Evolutionary conservation across 2,797 vertebrate species (phyloP).

Genomic region (Momotus momota): DNA sequence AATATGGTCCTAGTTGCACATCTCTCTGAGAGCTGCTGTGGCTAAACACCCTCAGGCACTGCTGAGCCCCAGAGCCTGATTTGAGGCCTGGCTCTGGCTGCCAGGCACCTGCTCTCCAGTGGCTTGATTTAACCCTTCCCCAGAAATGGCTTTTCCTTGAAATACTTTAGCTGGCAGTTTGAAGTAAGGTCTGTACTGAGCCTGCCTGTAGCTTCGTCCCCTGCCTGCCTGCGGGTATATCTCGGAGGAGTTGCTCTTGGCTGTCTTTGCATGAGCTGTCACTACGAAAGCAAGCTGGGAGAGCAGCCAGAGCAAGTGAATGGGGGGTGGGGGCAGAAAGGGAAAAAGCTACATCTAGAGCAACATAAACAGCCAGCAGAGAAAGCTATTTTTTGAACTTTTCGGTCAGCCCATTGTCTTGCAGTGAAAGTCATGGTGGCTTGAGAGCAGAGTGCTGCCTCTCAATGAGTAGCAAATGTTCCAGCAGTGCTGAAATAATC

Average conservation of each 20-base stretch:
- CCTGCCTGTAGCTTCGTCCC: not conserved
- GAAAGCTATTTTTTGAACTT: not conserved
- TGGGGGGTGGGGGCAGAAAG: not conserved
- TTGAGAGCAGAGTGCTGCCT: not conserved
- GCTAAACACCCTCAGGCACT: not conserved
- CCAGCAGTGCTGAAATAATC: not conserved
- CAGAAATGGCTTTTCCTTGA: not conserved
- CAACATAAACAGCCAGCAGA: not conserved
- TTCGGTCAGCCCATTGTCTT: not conserved
- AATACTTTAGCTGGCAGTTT: not conserved
- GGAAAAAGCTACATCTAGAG: not conserved
- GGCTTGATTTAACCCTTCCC: not conserved
- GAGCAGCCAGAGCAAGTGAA: not conserved
- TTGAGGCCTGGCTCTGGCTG: not conserved
- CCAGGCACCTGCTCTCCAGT: not conserved
- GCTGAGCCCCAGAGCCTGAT: not conserved
- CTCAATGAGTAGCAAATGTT: not conserved
- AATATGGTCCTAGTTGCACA: no score
- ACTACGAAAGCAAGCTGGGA: not conserved
- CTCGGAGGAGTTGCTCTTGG: not conserved
- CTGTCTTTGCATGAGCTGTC: fast-evolving
- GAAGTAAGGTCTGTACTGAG: not conserved
- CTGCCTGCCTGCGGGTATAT: fast-evolving
- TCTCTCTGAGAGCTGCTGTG: no score
- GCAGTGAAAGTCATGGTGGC: not conserved